Evolutionary conservation across 2,888 invertebrate genomes (phyloP).

Genomic region (Linnaemya vulpina): DNA sequence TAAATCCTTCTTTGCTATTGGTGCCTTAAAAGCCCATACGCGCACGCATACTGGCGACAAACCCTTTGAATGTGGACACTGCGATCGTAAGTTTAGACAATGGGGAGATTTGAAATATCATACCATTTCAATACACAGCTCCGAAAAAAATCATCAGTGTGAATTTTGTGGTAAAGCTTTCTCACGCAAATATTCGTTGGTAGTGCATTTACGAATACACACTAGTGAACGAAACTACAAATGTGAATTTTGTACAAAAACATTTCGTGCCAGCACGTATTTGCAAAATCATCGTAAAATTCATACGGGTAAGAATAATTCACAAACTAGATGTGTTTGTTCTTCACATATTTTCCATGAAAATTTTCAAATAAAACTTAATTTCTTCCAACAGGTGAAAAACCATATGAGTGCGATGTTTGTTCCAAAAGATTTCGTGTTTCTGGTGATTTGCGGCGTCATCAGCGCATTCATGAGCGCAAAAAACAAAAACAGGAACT

Average conservation of each 20-base stretch:
- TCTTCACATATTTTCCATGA: background rate
- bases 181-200: conserved; percentile 92
- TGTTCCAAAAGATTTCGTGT: conserved; percentile 93
- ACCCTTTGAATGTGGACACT: conserved; percentile 91
- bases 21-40: conserved; percentile 92
- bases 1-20: conserved; percentile 91
- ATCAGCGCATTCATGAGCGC: conserved; percentile 88
- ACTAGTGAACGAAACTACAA: conserved; percentile 94
- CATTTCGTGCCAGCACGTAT: conserved; percentile 93
- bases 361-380: background rate
- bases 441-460: conserved; percentile 92
- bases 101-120: conserved; percentile 96
- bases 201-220: conserved; percentile 92
- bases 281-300: conserved; percentile 92
- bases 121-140: conserved; percentile 91
- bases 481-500: conserved; percentile 67
- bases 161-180: conserved; percentile 95
- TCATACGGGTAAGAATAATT: conserved; percentile 87
- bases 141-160: conserved; percentile 92
- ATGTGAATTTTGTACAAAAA: conserved; percentile 92
- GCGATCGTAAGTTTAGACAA: conserved; percentile 91
- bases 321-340: background rate
- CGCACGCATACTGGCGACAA: conserved; percentile 92
- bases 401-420: conserved; percentile 89
- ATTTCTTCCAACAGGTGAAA: conserved; percentile 85